phyloP scores from a whole-genome alignment of 2,113 vertebrate genomes.

The Lutjanus erythropterus region DNA sequence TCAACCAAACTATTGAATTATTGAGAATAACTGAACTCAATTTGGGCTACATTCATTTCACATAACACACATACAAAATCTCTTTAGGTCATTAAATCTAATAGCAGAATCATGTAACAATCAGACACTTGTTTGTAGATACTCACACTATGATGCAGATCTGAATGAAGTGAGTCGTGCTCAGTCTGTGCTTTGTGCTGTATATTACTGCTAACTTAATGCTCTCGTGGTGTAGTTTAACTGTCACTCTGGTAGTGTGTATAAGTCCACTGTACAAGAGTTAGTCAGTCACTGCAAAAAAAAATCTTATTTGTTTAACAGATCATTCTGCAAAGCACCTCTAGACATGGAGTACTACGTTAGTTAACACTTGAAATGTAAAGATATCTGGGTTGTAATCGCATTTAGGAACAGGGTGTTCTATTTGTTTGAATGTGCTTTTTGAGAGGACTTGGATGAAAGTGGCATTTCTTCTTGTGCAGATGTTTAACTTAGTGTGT shows the following conservation, averaged over 20 bases:
- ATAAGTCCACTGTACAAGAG: constrained; percentile 51
- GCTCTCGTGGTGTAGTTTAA: constrained; percentile 63
- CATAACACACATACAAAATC: neutral
- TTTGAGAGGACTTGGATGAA: constrained; percentile 21
- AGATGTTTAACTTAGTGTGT: constrained; percentile 14
- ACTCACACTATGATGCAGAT: constrained; percentile 45
- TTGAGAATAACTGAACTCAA: neutral
- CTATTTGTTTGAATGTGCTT: constrained; percentile 34
- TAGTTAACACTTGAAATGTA: constrained; percentile 17
- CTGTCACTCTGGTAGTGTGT: constrained; percentile 61
- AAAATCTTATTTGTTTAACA: constrained; percentile 16
- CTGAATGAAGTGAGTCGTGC: constrained; percentile 52
- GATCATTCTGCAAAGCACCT: constrained; percentile 38
- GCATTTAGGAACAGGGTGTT: constrained; percentile 23
- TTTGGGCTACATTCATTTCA: neutral
- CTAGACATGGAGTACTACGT: constrained; percentile 5
- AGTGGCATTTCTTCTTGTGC: neutral
- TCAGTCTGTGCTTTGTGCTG: constrained; percentile 69
- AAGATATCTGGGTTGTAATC: constrained; percentile 14
- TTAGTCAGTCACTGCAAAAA: constrained; percentile 43
- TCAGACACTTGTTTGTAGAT: constrained; percentile 36
- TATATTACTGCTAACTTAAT: constrained; percentile 73
- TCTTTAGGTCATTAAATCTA: neutral
- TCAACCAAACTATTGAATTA: neutral
- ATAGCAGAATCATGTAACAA: neutral